These are phyloP conservation scores for Amblyopsis rosae DNA, from an alignment of 2,113 vertebrate species.

Conservation along the genomic window DNA sequence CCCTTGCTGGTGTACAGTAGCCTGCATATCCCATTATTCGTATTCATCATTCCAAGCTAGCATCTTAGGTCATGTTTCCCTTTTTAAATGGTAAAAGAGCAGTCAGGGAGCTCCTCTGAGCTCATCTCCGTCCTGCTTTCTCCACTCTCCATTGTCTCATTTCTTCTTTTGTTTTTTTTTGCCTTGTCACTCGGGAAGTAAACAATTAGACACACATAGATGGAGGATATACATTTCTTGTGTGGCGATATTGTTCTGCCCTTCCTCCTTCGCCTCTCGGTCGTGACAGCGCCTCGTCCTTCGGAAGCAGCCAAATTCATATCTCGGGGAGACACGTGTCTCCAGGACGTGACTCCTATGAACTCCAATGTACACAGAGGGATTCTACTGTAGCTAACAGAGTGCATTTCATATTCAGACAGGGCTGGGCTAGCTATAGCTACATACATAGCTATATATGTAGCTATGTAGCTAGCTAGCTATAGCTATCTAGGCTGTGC, in stretches of 20 bases:
- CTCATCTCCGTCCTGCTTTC: constrained; percentile 42
- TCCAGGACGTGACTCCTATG: constrained; percentile 66
- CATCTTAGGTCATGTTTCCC: constrained; percentile 41
- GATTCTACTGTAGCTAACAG: constrained; percentile 25
- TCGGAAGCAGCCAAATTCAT: constrained; percentile 29
- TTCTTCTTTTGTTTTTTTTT: constrained; percentile 4
- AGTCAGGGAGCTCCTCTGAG: constrained; percentile 13
- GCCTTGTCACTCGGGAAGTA: constrained; percentile 51
- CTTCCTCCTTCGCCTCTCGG: constrained; percentile 39
- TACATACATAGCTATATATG: too few relatives aligned
- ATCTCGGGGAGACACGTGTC: constrained; percentile 44
- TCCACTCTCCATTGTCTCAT: constrained; percentile 49
- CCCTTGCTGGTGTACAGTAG: constrained; percentile 15
- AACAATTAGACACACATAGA: constrained; percentile 56
- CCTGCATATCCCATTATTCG: constrained; percentile 25
- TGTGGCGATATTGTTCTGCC: constrained; percentile 62
- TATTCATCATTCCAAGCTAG: constrained; percentile 35
- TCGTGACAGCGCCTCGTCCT: background rate
- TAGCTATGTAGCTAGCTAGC: background rate
- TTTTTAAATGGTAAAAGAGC: constrained; percentile 37
- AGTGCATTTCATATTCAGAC: constrained; percentile 33
- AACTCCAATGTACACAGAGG: constrained; percentile 35
- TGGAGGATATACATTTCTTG: constrained; percentile 30
- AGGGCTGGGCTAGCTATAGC: background rate
- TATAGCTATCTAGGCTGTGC: constrained; percentile 11